Base-by-base conservation (phyloP, 2,888 invertebrate genomes). In the Ellobium chinense region DNA sequence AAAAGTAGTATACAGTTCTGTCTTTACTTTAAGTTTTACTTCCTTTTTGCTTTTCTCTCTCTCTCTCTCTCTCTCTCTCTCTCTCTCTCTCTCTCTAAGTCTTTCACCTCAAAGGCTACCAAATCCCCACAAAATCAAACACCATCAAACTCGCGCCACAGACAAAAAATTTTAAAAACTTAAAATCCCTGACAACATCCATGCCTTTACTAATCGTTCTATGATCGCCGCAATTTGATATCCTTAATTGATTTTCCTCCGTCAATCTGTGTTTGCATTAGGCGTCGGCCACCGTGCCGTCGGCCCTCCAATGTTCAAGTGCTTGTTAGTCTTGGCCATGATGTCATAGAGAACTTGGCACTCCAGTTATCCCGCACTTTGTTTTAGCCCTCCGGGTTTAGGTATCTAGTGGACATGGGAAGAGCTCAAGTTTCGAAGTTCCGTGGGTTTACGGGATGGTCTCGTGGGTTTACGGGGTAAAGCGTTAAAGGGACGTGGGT, bases 361-460 rank as follows among this genome's bases (percentile, higher is more conserved):
- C 69, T 70, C 31, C 21, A 70, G 69, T 54, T 70, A 70, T 70
- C 54, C 54, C 29, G 56, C 31, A 70, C 27, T 70, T 70, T 70
- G 54, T 31, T 70, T 54, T 70, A 70, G 56, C 69, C 69, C 2
- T 29, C 31, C 54, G 69, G 69, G n/a, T n/a, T 70, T 21, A 7
- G 54, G 69, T 70, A 70, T 70, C 69, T 1, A 34, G n/a, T 54
- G 54, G 54, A 18, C 9, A 37, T 31, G 29, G 56, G 69, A 29
- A 3, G 69, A 34, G n/a, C 34, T 56, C 21, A 21, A 9, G n/a
- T 70, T 70, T n/a, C 69, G 4, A 31, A 0, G 9, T 46, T 54
- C 56, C 69, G 69, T 70, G 69, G 56, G 21, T 70, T 70, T 69
- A 56, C 21, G n/a, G n/a, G n/a, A n/a, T n/a, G n/a, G n/a, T n/a